These are phyloP conservation scores for Saccopteryx leptura DNA, from an alignment of 2,113 vertebrate genomes.

Conservation along the genomic window DNA sequence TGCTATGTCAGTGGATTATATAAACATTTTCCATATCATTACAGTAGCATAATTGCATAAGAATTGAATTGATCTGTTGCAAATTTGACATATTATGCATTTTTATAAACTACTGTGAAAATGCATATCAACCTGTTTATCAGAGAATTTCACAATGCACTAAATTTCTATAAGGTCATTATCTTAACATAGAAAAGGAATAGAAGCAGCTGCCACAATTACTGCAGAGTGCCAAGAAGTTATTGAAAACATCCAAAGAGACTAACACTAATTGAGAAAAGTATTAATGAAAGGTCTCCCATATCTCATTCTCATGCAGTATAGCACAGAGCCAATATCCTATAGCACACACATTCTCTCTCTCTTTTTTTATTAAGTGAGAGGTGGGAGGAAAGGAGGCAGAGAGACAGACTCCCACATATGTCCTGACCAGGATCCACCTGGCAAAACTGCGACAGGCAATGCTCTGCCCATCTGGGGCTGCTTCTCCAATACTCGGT, in stretches of 20 bases:
- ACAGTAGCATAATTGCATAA: background rate
- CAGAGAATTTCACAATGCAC: background rate
- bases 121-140: background rate
- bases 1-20: too few relatives aligned
- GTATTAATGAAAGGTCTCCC: background rate
- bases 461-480: too few relatives aligned
- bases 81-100: background rate
- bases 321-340: background rate
- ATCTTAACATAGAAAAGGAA: conserved; percentile 40
- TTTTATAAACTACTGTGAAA: background rate
- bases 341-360: background rate
- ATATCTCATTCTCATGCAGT: background rate
- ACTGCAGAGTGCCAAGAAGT: background rate
- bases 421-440: too few relatives aligned
- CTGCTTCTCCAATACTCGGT: too few relatives aligned
- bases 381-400: too few relatives aligned
- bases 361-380: too few relatives aligned
- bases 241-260: conserved; percentile 23
- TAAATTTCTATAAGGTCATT: conserved; percentile 4
- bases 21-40: background rate
- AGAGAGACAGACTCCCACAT: too few relatives aligned
- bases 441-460: too few relatives aligned
- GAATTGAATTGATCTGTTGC: background rate
- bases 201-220: background rate
- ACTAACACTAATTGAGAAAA: background rate